Evolutionary conservation across 2,113 vertebrate species (phyloP), one percentile per base, ranked within the genome.

Genomic region (Acanthisitta chloris): DNA sequence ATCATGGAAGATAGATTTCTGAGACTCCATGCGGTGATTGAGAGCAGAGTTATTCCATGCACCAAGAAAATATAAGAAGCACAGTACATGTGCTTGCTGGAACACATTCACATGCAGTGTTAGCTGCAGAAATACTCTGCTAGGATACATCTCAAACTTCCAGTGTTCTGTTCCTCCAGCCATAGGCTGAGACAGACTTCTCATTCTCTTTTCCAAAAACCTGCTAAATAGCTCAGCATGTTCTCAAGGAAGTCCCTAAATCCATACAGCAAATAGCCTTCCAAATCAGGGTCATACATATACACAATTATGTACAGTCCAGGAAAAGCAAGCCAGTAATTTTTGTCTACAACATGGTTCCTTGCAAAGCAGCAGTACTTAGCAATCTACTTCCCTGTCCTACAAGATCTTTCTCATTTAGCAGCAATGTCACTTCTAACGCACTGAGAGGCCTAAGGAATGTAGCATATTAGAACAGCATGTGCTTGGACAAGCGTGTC

Each of bases 391-490:
- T 95, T 92, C 81, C 78, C 83, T 94, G 80, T 96, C 90, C 92
- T 92, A 93, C 78, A 94, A 96, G 92, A 88, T 90, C 94, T 88
- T 88, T 85, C 72, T 82, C 86, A 73, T 95, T 92, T 94, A 93
- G 92, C 81, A 96, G 93, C 88, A 83, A 34, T 93, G 91, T 94
- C 94, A 93, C 96, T 97, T 97, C 86, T 88, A 97, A 96, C 5
- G 0, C 90, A 92, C 42, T 86, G 84, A 92, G 94, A 85, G 79
- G 92, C 81, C 8, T 26, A 94, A 97, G 86, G 95, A 97, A 97
- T 97, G 96, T 64, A 87, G 66, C 58, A 94, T 92, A 94, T 95
- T 95, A 97, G 91, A 97, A 95, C 92, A 97, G 92, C 89, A 88
- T 95, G 94, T 97, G 96, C 96, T 97, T 96, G 90, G 94, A 96